A percentile compares a stretch with the other conserved stretches of the same genome.
These are phyloP conservation scores for Cassiopea xamachana DNA, from an alignment of 30 jellyfish, hydroid and myxozoan species.

Conservation along the genomic window DNA sequence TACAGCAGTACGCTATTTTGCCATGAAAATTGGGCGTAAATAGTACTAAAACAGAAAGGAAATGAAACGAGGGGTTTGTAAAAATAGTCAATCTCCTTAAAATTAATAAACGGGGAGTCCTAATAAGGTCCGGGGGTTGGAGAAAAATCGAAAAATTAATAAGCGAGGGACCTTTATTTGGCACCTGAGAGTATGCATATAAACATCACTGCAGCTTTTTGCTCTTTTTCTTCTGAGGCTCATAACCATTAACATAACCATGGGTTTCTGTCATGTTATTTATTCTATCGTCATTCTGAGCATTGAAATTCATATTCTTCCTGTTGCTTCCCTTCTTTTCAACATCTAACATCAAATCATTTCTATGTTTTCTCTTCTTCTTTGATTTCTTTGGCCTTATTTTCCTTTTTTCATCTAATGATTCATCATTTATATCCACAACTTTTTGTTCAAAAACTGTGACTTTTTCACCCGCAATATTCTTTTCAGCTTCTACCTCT, in stretches of 20 bases:
- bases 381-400: constrained; percentile 10
- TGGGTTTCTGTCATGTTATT: neutral
- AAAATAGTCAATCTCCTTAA: too few relatives aligned
- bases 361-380: neutral
- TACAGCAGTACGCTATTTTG: too few relatives aligned
- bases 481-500: neutral
- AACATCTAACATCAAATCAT: neutral
- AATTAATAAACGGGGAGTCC: too few relatives aligned
- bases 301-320: neutral
- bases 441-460: neutral
- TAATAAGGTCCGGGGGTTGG: neutral
- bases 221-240: constrained; percentile 7
- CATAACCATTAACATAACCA: neutral
- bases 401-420: neutral
- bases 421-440: neutral
- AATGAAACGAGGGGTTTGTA: too few relatives aligned
- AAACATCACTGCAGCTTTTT: neutral
- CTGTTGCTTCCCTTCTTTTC: neutral
- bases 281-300: neutral
- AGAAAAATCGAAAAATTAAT: neutral
- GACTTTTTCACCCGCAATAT: neutral
- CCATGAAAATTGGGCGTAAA: too few relatives aligned
- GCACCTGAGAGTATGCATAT: too few relatives aligned
- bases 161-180: neutral
- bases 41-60: too few relatives aligned